Percentiles rank a stretch among this genome's conserved stretches.
Evolutionary conservation across 2,888 invertebrate genomes (phyloP).

Genomic region (Timema podura): DNA sequence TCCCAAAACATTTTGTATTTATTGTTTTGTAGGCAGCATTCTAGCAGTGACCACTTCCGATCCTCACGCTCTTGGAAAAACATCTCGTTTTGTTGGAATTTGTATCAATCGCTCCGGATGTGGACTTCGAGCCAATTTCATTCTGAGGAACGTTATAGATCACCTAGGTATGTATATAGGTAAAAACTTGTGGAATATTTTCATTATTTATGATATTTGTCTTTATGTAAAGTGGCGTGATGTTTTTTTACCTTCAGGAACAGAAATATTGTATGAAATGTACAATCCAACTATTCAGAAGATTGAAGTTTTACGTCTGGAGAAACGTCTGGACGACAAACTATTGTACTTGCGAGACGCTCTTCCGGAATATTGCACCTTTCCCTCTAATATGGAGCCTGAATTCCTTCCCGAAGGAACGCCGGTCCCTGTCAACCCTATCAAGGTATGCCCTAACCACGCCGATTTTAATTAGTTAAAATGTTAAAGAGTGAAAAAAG

Average conservation of each 20-base stretch:
- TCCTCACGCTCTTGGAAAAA: conserved; percentile 76
- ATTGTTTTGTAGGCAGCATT: conserved; percentile 64
- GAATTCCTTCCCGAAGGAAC: conserved; percentile 73
- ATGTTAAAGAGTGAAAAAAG: too few species aligned
- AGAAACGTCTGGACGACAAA: conserved; percentile 87
- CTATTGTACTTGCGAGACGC: conserved; percentile 88
- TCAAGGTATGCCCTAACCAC: conserved; percentile 50
- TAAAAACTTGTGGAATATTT: not conserved
- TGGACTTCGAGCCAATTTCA: conserved; percentile 81
- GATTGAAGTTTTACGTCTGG: conserved; percentile 86
- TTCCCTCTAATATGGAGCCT: conserved; percentile 87
- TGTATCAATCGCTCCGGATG: conserved; percentile 81
- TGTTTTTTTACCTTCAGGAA: conserved; percentile 40
- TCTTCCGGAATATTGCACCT: conserved; percentile 84
- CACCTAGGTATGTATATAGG: conserved; percentile 58
- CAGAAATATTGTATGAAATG: conserved; percentile 75
- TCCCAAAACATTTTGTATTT: not conserved
- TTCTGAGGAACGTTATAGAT: conserved; percentile 89
- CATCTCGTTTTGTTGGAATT: conserved; percentile 86
- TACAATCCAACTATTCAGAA: conserved; percentile 90
- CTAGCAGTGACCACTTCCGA: conserved; percentile 85
- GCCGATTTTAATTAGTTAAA: not conserved
- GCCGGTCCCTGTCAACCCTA: conserved; percentile 72
- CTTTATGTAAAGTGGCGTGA: not conserved
- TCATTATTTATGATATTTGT: not conserved